A percentile compares a stretch with the other conserved stretches of the same genome.
Conservation (phyloP, 2,888 invertebrate species). For the Sycophila texana region DNA sequence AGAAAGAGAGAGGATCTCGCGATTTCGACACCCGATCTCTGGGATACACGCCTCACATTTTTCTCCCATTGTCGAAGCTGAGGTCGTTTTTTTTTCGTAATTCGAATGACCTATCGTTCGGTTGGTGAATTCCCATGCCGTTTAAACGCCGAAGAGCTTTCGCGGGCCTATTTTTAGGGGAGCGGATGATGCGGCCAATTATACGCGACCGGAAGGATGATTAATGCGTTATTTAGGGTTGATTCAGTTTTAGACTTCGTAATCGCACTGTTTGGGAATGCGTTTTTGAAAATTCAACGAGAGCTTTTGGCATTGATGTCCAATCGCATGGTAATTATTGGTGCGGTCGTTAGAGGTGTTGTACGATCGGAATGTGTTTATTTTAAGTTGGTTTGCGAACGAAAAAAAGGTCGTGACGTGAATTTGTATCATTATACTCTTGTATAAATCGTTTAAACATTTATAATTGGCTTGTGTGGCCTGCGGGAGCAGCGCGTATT, state of each 20-base stretch:
- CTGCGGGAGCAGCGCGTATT: too few species aligned
- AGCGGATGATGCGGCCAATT: constrained; percentile 39
- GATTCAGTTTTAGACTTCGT: constrained; percentile 35
- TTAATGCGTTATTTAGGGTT: constrained; percentile 49
- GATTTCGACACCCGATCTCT: constrained; percentile 16
- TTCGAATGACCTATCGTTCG: not conserved
- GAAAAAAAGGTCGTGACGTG: too few species aligned
- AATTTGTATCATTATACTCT: too few species aligned
- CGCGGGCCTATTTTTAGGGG: constrained; percentile 36
- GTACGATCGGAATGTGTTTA: too few species aligned
- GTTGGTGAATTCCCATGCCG: too few species aligned
- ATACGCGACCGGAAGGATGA: constrained; percentile 49
- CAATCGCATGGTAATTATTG: not conserved
- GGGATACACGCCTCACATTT: not conserved
- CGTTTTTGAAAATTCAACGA: constrained; percentile 2
- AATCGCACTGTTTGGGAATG: constrained; percentile 13
- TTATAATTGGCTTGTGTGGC: too few species aligned
- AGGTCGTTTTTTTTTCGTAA: constrained; percentile 1
- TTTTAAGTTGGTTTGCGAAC: too few species aligned
- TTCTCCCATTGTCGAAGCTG: not conserved
- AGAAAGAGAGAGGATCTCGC: not conserved
- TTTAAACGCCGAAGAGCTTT: constrained; percentile 7
- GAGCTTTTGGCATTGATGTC: too few species aligned
- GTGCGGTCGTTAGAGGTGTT: not conserved
- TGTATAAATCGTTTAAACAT: too few species aligned